These are phyloP conservation scores for Stenurella melanura DNA, from an alignment of 2,888 invertebrate species.

Conservation along the genomic window DNA sequence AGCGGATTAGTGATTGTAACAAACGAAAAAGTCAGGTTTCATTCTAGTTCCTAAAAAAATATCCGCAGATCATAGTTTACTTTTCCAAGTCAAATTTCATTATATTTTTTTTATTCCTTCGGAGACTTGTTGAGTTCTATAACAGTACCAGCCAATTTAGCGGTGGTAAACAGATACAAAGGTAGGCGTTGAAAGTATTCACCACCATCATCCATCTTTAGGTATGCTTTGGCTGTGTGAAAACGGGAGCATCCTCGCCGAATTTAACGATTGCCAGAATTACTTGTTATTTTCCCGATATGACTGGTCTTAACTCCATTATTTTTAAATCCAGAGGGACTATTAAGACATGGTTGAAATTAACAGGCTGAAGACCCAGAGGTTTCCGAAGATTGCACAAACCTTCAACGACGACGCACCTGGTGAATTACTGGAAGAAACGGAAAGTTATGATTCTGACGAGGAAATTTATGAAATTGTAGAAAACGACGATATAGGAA, in stretches of 20 bases:
- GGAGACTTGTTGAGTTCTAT: no score
- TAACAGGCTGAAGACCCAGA: conserved; percentile 34
- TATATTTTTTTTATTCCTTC: no score
- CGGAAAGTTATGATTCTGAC: conserved; percentile 34
- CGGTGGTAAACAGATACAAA: no score
- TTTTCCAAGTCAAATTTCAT: no score
- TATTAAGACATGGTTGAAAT: conserved; percentile 52
- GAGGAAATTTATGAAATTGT: conserved; percentile 43
- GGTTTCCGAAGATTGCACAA: conserved; percentile 20
- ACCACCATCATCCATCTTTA: no score
- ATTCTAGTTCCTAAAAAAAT: no score
- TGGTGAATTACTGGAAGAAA: conserved; percentile 4
- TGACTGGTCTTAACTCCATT: background rate
- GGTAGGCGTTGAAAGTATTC: no score
- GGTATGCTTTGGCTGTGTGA: no score
- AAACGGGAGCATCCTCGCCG: background rate
- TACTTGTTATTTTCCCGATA: background rate
- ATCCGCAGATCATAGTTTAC: no score
- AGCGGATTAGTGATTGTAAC: no score
- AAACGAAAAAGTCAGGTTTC: no score
- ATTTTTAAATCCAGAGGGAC: conserved; percentile 21
- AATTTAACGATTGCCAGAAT: background rate
- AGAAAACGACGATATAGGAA: conserved; percentile 26
- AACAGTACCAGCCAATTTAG: no score
- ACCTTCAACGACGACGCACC: conserved; percentile 9